Evolutionary conservation across 2,113 vertebrate genomes (phyloP).

Genomic region (Colistium nudipinnis): DNA sequence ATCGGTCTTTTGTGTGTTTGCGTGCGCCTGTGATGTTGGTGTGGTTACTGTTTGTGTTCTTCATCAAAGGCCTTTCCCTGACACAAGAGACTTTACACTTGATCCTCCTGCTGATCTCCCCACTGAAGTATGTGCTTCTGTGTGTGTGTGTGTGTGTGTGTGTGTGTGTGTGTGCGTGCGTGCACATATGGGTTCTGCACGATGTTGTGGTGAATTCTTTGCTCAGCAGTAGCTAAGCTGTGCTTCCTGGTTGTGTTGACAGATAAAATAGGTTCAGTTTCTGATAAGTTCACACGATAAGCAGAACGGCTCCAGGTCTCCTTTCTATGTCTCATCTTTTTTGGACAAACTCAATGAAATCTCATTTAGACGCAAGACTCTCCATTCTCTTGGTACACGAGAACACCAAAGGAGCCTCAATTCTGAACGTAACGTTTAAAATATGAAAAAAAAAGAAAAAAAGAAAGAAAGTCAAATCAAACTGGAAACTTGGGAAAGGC

Average conservation of each 20-base stretch:
- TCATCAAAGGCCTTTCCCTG: conserved; percentile 73
- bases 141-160: conserved; percentile 28
- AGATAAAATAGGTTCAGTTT: too few species aligned
- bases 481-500: background rate
- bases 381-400: too few species aligned
- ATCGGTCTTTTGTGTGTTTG: conserved; percentile 37
- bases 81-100: conserved; percentile 70
- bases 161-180: conserved; percentile 21
- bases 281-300: too few species aligned
- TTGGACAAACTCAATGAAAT: too few species aligned
- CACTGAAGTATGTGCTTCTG: conserved; percentile 48
- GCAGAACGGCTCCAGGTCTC: too few species aligned
- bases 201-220: conserved; percentile 21
- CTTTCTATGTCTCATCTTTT: too few species aligned
- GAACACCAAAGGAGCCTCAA: too few species aligned
- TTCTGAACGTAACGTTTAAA: too few species aligned
- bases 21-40: conserved; percentile 40
- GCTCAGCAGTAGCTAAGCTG: conserved; percentile 19
- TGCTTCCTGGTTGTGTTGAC: conserved; percentile 24
- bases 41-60: conserved; percentile 68
- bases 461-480: background rate
- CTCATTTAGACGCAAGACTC: too few species aligned
- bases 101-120: conserved; percentile 68
- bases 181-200: background rate
- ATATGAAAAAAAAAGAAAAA: too few species aligned